Evolutionary conservation across 2,113 vertebrate species (phyloP), one percentile per base, ranked within the genome.

Genomic region (Antennarius striatus): DNA sequence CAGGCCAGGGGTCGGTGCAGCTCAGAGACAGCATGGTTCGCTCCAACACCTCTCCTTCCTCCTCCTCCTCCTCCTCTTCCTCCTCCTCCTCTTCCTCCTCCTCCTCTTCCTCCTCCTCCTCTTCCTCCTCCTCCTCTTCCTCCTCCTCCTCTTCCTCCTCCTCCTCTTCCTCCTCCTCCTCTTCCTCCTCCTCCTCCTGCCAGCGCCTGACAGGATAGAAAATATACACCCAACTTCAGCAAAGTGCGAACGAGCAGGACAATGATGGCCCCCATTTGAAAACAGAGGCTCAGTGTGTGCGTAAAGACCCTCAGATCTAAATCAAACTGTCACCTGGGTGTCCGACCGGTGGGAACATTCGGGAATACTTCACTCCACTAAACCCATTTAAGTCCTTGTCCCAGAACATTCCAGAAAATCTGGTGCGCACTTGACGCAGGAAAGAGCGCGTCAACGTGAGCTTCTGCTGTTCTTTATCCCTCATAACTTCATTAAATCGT

Each of bases 1-100:
- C 88, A 0, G 83, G 87, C 94, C 94, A 95, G 69, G 84, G 89
- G 48, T 96, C 92, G 32, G 39, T 40, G 14, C 77, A 67, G 80
- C 69, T 91, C 61, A 91, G 86, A 77, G 90, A 90, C 80, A 90
- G 81, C 91, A 90, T 89, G 75, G 88, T 82, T 88, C 83, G 13
- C 17, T 63, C 57, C 71, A 43, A 40, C 30, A 53, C 58, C 71
- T 22, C 22, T 22, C 22, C 22, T 22, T 11, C n/a, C 59, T 74
- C 22, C 43, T 58, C 36, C 74, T 56, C 56, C 17, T 61, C 57
- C 55, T 66, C 30, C 71, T 60, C 47, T 60, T 80, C 56, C 57
- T 13, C 3, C 79, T 78, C 48, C 30, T 13, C 28, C 13, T 28
- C 30, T 28, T 14, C 29, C 52, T 12, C 11, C 70, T 11, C n/a